Base-by-base conservation (phyloP, 1,140 invertebrate genomes). In the Palaemon carinicauda region DNA sequence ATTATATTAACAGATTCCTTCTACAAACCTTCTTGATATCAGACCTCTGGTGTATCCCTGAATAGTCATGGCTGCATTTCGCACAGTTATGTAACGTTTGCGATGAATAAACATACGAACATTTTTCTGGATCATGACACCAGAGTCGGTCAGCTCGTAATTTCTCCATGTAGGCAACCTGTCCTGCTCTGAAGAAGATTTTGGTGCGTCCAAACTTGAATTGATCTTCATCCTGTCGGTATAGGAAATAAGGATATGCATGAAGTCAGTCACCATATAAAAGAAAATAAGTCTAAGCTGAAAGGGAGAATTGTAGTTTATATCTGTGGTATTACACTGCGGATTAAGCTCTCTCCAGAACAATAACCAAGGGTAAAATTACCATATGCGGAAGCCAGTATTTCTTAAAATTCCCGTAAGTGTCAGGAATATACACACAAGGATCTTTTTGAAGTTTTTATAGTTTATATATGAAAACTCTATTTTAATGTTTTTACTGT, bases 151-250 rank as follows among this genome's bases (percentile, higher is more conserved):
- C 98, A 0, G 95, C 94, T 19, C 98, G 93, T 12, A 99, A 92
- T 91, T 98, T 98, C 91, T 99, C 98, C 82, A 99, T 91, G 91
- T 97, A 98, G 0, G 98, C 98, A n/a, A 99, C 98, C 93, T 99
- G 98, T 1, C 98, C 98, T 54, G 98, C 98, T 14, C 98, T 94
- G 92, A 99, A 99, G 90, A 99, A 98, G 82, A 99, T 98, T 91
- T 99, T 99, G 0, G 96, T 97, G 90, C 97, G 97, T 21, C 98
- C 98, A 91, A 99, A 98, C 89, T 98, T 96, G 91, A 97, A 99
- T 90, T 98, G 98, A 90, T 99, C 97, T 15, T 94, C 93, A 90
- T 98, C 96, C 92, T 96, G 94, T 3, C 95, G 51, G 77, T 80
- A 88, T 3, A 52, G 0, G 21, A n/a, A 41, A 50, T 19, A 24